Conservation (phyloP, 2,113 vertebrate species). For the Lontra canadensis region DNA sequence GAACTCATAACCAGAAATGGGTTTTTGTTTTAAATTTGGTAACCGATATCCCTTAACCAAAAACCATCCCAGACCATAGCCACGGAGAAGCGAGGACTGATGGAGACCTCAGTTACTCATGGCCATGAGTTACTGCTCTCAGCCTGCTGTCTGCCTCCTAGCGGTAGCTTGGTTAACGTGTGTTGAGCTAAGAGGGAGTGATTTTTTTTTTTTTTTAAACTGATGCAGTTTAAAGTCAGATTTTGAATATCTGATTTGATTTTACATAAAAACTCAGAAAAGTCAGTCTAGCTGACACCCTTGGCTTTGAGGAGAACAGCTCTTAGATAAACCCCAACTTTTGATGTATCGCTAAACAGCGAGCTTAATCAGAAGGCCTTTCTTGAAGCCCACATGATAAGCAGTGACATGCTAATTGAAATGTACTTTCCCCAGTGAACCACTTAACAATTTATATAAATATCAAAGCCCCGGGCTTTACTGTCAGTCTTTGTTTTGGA, state of each 20-base stretch:
- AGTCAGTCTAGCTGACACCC: constrained; percentile 52
- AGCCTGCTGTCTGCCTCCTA: background rate
- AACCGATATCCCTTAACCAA: background rate
- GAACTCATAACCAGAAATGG: background rate
- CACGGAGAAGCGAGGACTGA: background rate
- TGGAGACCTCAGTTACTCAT: background rate
- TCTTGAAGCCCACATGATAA: constrained; percentile 78
- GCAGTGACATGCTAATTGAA: constrained; percentile 91
- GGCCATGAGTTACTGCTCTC: background rate
- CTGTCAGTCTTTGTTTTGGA: constrained; percentile 88
- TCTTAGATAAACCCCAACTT: constrained; percentile 68
- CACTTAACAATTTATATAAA: constrained; percentile 89
- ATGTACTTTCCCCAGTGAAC: constrained; percentile 89
- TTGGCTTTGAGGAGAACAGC: constrained; percentile 61
- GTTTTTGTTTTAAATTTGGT: background rate
- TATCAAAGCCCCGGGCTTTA: constrained; percentile 88
- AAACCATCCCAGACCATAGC: background rate
- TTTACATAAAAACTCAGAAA: constrained; percentile 69
- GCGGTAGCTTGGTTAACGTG: background rate
- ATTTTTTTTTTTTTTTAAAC: background rate
- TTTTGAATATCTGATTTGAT: constrained; percentile 72
- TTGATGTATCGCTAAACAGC: constrained; percentile 63
- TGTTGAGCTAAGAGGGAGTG: constrained; percentile 26
- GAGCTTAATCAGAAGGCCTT: constrained; percentile 69
- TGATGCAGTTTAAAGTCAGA: constrained; percentile 64